Conservation (phyloP, 2,888 invertebrate species). For the Andrena fulva region DNA sequence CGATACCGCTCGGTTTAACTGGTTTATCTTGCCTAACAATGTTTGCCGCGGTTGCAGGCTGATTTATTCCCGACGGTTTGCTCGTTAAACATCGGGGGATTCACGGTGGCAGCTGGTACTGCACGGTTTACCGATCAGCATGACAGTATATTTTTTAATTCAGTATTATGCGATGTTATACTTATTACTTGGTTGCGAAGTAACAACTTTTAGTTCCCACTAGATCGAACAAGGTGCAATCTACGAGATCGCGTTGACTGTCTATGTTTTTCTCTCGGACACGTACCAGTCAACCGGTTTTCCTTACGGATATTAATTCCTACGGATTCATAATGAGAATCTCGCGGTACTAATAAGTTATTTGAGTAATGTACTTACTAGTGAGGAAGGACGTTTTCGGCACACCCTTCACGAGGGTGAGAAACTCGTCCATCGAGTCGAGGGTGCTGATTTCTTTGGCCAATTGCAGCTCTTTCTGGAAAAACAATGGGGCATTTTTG, state of each 20-base stretch:
- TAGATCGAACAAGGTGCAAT: slow-evolving; percentile 31
- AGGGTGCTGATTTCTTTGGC: slow-evolving; percentile 65
- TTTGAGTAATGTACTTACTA: slow-evolving; percentile 51
- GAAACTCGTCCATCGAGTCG: slow-evolving; percentile 72
- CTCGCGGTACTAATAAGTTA: neutral
- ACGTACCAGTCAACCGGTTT: slow-evolving; percentile 19
- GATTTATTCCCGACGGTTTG: slow-evolving; percentile 31
- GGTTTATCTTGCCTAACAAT: slow-evolving; percentile 31
- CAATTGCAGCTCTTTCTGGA: slow-evolving; percentile 68
- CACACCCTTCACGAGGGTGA: slow-evolving; percentile 62
- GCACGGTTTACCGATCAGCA: neutral
- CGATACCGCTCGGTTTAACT: slow-evolving; percentile 23
- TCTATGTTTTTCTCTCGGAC: neutral
- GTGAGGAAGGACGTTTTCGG: slow-evolving; percentile 19
- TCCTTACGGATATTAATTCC: slow-evolving; percentile 17
- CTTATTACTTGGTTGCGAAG: neutral
- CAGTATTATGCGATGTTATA: neutral
- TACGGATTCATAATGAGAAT: slow-evolving; percentile 16
- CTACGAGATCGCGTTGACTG: neutral
- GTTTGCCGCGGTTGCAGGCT: slow-evolving; percentile 24
- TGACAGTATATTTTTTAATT: neutral
- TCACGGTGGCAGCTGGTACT: neutral
- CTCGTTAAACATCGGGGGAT: slow-evolving; percentile 14
- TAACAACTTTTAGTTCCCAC: slow-evolving; percentile 3
- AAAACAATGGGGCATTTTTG: slow-evolving; percentile 17